Evolutionary conservation across 1,140 invertebrate genomes (phyloP), one percentile per base, ranked within the genome.

Genomic region (Probaryconus sp.): DNA sequence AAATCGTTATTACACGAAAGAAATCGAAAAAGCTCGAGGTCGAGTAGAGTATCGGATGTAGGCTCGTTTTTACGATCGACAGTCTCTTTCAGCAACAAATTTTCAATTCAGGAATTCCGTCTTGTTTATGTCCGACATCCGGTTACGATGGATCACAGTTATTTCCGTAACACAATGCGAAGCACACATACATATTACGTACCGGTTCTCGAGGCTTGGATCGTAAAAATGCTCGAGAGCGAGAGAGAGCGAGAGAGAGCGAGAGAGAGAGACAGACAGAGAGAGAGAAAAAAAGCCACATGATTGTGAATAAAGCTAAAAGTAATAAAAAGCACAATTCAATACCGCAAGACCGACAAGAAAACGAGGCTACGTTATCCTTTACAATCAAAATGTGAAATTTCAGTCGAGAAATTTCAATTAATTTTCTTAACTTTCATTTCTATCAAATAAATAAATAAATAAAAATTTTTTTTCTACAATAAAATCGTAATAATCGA

Each of bases 121-220:
- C 69, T 72, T 65, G 69, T 61, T 73, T 65, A 73, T 40, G 69
- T 61, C 47, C 53, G 51, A 60, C 53, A 38, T 65, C 61, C 53
- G 61, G 38, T 65, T 65, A 73, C 61, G 61, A 73, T 73, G 55
- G 55, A 73, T 65, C 50, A 73, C 47, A 60, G 61, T 73, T 73
- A 73, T 65, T 53, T 73, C 45, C 67, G 17, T 50, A 48, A 37
- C 47, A 67, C 61, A 60, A 69, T 68, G 40, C 26, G 47, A 24
- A 18, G 16, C 55, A 30, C 14, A 56, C 17, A 16, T 31, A 42
- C 18, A 45, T 30, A 17, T 50, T 38, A 38, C 48, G 33, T n/a
- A 16, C 35, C n/a, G 42, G 16, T 16, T 56, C 31, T 55, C 20
- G 18, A 65, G 47, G 43, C 10, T 50, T 3, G 18, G 60, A 55